Evolutionary conservation across 2,797 vertebrate species (phyloP).

Genomic region (Sylvilagus floridanus): DNA sequence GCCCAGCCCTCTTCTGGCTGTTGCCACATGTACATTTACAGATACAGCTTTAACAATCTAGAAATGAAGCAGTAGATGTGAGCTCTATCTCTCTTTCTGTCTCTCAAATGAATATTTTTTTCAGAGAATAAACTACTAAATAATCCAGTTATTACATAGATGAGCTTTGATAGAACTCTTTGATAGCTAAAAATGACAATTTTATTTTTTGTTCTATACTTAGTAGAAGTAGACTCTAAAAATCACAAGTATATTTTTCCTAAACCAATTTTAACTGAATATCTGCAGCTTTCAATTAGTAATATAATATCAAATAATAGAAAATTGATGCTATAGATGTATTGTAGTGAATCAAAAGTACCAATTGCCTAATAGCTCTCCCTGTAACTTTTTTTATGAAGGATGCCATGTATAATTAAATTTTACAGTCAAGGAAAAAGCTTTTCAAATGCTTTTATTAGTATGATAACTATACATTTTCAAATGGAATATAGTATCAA

Average conservation of each 20-base stretch:
- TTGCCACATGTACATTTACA: too few species aligned
- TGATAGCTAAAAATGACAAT: neutral
- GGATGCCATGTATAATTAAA: slow-evolving; percentile 72
- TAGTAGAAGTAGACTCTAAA: slow-evolving; percentile 20
- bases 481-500: slow-evolving; percentile 50
- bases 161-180: slow-evolving; percentile 5
- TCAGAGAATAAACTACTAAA: neutral
- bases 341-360: slow-evolving; percentile 56
- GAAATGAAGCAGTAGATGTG: too few species aligned
- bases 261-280: slow-evolving; percentile 49
- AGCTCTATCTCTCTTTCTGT: too few species aligned
- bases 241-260: slow-evolving; percentile 46
- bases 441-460: slow-evolving; percentile 70
- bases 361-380: slow-evolving; percentile 55
- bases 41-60: too few species aligned
- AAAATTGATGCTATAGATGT: slow-evolving; percentile 49
- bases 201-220: neutral
- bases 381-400: slow-evolving; percentile 51
- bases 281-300: slow-evolving; percentile 55
- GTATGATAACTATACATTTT: slow-evolving; percentile 62
- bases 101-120: neutral
- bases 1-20: too few species aligned
- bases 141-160: neutral
- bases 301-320: slow-evolving; percentile 59
- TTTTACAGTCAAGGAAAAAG: slow-evolving; percentile 59